These are phyloP conservation scores for Otus sunia DNA, from an alignment of 2,113 vertebrate species.

Conservation along the genomic window DNA sequence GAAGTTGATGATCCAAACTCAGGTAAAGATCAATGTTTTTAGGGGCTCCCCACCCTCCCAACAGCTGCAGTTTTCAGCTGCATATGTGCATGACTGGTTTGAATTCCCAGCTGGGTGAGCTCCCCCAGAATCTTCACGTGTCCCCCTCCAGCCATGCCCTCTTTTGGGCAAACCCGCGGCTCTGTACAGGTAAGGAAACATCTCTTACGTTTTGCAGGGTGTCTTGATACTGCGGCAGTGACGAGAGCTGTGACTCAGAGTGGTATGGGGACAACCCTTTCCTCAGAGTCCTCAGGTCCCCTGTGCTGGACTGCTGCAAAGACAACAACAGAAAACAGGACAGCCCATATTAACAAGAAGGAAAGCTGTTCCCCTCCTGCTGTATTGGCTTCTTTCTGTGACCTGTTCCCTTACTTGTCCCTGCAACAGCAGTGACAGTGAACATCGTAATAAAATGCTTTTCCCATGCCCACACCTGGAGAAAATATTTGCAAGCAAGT, in stretches of 20 bases:
- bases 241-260: conserved; percentile 92
- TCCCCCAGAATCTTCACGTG: not conserved
- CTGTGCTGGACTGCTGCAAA: conserved; percentile 80
- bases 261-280: conserved; percentile 91
- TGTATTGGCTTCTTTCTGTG: not conserved
- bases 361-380: not conserved
- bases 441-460: not conserved
- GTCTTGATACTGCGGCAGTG: conserved; percentile 88
- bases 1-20: not conserved
- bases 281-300: conserved; percentile 87
- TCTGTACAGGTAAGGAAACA: rapidly evolving
- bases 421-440: not conserved
- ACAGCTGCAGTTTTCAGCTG: not conserved
- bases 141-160: not conserved
- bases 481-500: not conserved
- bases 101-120: not conserved
- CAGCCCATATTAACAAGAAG: not conserved
- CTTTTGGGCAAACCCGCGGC: not conserved
- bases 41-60: not conserved
- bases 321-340: not conserved
- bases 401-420: not conserved
- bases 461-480: not conserved
- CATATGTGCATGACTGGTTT: rapidly evolving
- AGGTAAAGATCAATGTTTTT: not conserved
- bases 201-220: conserved; percentile 86